Base-by-base conservation (phyloP, 2,888 invertebrate genomes). In the Trissoscelio sp. region DNA sequence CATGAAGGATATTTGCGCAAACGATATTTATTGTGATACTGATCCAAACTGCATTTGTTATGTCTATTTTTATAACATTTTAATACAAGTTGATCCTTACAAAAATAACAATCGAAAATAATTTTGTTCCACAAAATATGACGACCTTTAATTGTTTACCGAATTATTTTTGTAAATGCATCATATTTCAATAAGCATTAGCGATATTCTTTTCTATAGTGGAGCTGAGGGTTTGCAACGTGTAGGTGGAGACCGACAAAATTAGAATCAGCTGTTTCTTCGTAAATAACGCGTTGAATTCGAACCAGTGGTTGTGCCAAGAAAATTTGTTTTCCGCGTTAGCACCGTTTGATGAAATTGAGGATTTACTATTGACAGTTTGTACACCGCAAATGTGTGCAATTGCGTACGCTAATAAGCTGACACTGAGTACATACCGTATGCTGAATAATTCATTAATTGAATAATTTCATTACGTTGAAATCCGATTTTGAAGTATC, bases 261-360 rank as follows among this genome's bases (percentile, higher is more conserved):
- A 83, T 84, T 85, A 85, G 84, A 84, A 85, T 83, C 83, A 83
- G 85, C 83, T 84, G 85, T 84, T 85, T 79, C 79, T 74, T 74
- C 84, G 83, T 82, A 83, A 84, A 83, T 83, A 84, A 79, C 78
- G 48, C 37, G 39, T 69, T 69, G 79, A 74, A 69, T 79, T 67
- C 60, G 37, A 72, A 28, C 44, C 46, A 11, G 44, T 53, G 60
- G 28, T 51, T 24, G 51, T 53, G 77, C 77, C 77, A 73, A 72
- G 72, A 57, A 64, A 80, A 80, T 57, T 34, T 70, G 70, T 58
- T 74, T 62, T 67, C 46, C 44, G 39, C 53, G 20, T 53, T 58
- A 55, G 37, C 46, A 18, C 62, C 6, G 28, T 79, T 79, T 67
- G 48, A 74, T 58, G 55, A 48, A 37, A 60, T 51, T 12, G 34